phyloP scores from a whole-genome alignment of 1,140 invertebrate species.

The Varroa destructor region DNA sequence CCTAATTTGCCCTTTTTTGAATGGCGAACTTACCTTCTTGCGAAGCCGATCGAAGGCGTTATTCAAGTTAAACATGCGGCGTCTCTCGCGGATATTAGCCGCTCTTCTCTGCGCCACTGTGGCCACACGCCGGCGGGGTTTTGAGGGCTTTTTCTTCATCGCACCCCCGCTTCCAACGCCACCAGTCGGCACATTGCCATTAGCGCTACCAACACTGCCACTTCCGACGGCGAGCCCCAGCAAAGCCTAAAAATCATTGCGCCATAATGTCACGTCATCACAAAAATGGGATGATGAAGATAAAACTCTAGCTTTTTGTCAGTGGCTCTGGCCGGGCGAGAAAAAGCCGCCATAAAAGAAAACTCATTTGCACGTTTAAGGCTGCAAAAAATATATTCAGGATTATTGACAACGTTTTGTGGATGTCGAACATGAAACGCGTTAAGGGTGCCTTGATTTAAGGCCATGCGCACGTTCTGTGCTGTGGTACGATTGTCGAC shows the following conservation, averaged over 20 bases:
- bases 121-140: constrained; percentile 63
- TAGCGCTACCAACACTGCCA: background rate
- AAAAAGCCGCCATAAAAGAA: no score
- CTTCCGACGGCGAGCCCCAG: constrained; percentile 11
- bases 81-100: constrained; percentile 82
- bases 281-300: background rate
- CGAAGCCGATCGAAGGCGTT: constrained; percentile 87
- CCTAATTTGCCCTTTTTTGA: no score
- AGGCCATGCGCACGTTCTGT: no score
- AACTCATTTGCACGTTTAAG: no score
- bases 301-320: background rate
- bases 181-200: background rate
- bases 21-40: constrained; percentile 49
- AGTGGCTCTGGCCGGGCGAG: background rate
- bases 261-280: background rate
- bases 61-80: constrained; percentile 93
- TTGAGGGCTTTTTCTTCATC: constrained; percentile 13
- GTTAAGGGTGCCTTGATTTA: no score
- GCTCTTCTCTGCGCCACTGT: constrained; percentile 75
- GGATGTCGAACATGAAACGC: no score
- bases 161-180: background rate
- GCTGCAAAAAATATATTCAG: no score
- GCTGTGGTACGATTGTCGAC: no score
- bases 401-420: no score
- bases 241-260: background rate